Base-by-base conservation (phyloP, 2,113 vertebrate genomes). In the Neolamprologus devosi region DNA sequence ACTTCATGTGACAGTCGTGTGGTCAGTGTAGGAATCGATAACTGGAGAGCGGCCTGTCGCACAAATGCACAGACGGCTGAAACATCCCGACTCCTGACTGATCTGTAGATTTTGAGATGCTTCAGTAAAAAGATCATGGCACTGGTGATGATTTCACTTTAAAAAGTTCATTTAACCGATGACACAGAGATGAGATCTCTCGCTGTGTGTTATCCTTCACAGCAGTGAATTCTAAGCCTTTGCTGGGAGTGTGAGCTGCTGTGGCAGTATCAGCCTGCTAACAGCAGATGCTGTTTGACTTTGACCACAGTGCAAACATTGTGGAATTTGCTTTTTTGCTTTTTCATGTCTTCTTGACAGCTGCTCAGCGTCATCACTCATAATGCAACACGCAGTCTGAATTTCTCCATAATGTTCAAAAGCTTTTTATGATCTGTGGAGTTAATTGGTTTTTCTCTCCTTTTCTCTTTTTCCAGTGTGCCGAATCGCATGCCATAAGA, bases 401-500 rank as follows among this genome's bases (percentile, higher is more conserved):
- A 60, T 83, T 65, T 45, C 19, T 63, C 30, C 54, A 13, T 57
- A 16, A 45, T 91, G 80, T 86, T 86, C 68, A 10, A 33, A 35
- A 87, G 57, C 51, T 70, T 88, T 91, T 63, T 83, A 75, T 86
- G 75, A 87, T 58, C 42, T 81, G 19, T 85, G 73, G 88, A 85
- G 42, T 65, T 89, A 60, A 91, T 84, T 78, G 30, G 3, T 28
- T 85, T 86, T 65, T 70, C 13, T 79, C 14, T 53, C 65, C 35
- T 80, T 37, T n/a, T 57, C 21, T 83, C 40, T 91, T 88, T 85
- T 1, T 90, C 49, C 82, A 98, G 98, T 98, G 90, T 98, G 98
- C 95, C 97, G 97, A 58, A 93, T 97, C 92, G 96, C 96, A 68
- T 98, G 98, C 96, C 98, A 98, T 96, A 97, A 97, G 97, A 98